Evolutionary conservation across 2,113 vertebrate species (phyloP).

Genomic region (Coryphaenoides rupestris): DNA sequence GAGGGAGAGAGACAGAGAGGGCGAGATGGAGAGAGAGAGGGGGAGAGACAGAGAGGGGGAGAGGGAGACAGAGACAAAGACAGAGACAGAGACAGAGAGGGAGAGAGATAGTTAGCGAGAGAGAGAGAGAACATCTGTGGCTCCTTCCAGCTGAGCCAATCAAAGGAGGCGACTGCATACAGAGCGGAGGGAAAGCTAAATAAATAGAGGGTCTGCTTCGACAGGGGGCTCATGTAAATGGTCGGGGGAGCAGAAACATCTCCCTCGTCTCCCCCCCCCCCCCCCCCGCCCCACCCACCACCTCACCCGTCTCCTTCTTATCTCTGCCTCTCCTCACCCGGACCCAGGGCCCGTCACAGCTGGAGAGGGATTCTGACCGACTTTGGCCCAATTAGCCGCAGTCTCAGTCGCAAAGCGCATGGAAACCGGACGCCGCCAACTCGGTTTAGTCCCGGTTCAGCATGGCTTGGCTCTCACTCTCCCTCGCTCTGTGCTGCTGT

Average conservation of each 20-base stretch:
- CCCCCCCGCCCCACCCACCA: slow-evolving; percentile 2
- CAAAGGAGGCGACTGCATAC: slow-evolving; percentile 35
- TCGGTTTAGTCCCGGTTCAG: slow-evolving; percentile 67
- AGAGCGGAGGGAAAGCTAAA: slow-evolving; percentile 32
- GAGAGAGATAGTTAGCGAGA: no score
- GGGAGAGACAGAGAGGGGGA: slow-evolving; percentile 13
- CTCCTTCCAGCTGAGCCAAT: slow-evolving; percentile 43
- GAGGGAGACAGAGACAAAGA: no score
- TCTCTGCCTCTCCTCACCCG: slow-evolving; percentile 45
- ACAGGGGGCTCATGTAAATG: slow-evolving; percentile 45
- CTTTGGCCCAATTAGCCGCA: slow-evolving; percentile 71
- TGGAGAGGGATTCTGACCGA: slow-evolving; percentile 59
- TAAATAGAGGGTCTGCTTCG: slow-evolving; percentile 34
- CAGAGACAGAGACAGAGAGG: no score
- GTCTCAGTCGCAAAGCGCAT: slow-evolving; percentile 64
- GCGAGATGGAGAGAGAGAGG: no score
- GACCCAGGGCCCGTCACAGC: slow-evolving; percentile 58
- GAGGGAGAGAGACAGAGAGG: no score
- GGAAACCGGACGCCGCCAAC: slow-evolving; percentile 53
- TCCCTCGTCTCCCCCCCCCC: slow-evolving; percentile 11
- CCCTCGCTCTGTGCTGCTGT: slow-evolving; percentile 60
- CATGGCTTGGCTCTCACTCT: slow-evolving; percentile 54
- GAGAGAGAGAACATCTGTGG: slow-evolving; percentile 40
- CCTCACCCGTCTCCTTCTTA: no score
- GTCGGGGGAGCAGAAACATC: not conserved